phyloP scores from a whole-genome alignment of 2,888 invertebrate species.

The Caenorhabditis sp. region DNA sequence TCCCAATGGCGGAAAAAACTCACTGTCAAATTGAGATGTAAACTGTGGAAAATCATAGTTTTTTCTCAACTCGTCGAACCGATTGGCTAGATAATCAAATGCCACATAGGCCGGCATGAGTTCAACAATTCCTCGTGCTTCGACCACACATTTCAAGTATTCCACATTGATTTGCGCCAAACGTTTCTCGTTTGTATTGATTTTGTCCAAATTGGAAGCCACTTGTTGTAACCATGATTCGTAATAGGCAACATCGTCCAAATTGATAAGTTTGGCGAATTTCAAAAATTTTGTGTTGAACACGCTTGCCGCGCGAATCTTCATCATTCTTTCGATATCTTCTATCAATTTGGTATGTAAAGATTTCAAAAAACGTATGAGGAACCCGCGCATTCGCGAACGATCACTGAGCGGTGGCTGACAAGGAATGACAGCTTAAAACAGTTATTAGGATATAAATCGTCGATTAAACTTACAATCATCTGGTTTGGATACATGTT shows the following conservation, averaged over 20 bases:
- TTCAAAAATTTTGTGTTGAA: slow-evolving; percentile 1
- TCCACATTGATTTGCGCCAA: slow-evolving; percentile 9
- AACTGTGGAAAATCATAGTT: slow-evolving; percentile 6
- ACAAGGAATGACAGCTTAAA: slow-evolving; percentile 23
- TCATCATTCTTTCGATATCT: slow-evolving; percentile 15
- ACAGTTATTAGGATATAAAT: neutral
- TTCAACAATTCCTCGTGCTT: slow-evolving; percentile 32
- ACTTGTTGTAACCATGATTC: slow-evolving; percentile 15
- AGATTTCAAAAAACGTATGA: neutral
- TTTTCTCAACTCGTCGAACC: neutral
- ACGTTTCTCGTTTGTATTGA: slow-evolving; percentile 22
- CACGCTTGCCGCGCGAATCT: neutral
- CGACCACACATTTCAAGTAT: slow-evolving; percentile 20
- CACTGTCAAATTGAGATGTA: neutral
- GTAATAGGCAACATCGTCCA: neutral
- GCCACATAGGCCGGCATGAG: slow-evolving; percentile 29
- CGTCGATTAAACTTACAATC: slow-evolving; percentile 24
- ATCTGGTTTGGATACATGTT: slow-evolving; percentile 38
- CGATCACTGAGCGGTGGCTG: neutral
- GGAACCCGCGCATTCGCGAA: slow-evolving; percentile 6
- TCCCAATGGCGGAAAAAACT: too few relatives aligned
- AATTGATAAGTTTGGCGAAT: slow-evolving; percentile 10
- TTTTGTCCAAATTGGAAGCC: slow-evolving; percentile 15
- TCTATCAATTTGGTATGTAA: slow-evolving; percentile 4
- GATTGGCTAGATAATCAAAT: slow-evolving; percentile 8